A percentile compares a stretch with the other conserved stretches of the same genome.
phyloP scores from a whole-genome alignment of 2,113 vertebrate species.

The Hemiprocne comata region DNA sequence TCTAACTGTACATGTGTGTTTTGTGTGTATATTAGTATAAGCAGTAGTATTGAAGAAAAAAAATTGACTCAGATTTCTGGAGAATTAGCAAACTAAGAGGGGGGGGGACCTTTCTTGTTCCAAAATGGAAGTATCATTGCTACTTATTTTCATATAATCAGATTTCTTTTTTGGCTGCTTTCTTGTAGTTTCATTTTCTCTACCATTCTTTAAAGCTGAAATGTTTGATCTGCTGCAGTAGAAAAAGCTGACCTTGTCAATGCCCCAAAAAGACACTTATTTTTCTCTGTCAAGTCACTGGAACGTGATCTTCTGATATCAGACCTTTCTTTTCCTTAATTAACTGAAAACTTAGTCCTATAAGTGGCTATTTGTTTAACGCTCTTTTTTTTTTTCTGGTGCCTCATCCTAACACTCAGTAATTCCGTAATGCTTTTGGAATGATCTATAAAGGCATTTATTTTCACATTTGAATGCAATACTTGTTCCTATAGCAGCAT shows the following conservation, averaged over 20 bases:
- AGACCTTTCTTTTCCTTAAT: background rate
- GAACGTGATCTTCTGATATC: constrained; percentile 1
- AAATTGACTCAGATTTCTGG: background rate
- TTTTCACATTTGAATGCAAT: background rate
- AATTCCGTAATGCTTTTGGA: background rate
- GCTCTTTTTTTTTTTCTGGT: background rate
- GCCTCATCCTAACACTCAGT: background rate
- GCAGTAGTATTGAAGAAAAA: background rate
- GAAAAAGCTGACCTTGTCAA: background rate
- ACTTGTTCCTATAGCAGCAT: background rate
- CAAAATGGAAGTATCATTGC: background rate
- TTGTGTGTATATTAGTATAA: background rate
- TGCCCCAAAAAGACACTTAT: background rate
- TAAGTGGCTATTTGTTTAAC: background rate
- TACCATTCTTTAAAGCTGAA: background rate
- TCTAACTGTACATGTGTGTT: background rate
- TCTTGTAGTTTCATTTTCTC: background rate
- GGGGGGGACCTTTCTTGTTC: background rate
- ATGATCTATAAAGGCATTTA: background rate
- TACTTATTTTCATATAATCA: constrained; percentile 1
- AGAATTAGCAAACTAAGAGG: background rate
- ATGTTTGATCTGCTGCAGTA: background rate
- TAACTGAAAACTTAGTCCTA: background rate
- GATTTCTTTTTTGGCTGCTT: background rate
- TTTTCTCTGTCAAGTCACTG: background rate